Conservation (phyloP, 2,113 vertebrate genomes). For the Artemisiospiza belli region DNA sequence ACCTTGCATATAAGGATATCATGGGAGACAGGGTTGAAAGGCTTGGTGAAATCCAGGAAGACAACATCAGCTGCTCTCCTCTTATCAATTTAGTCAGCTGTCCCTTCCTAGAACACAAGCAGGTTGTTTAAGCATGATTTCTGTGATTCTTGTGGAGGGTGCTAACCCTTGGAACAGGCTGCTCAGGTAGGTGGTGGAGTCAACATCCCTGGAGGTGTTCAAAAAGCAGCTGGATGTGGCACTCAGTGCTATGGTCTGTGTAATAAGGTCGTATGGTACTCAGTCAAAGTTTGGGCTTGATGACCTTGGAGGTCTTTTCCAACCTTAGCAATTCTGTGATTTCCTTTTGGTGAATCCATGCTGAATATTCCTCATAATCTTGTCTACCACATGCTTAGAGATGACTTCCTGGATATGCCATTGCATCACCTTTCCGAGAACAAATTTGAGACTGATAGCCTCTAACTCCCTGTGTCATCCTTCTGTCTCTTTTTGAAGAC, state of each 20-base stretch:
- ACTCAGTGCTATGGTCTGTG: background rate
- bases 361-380: background rate
- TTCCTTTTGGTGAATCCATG: background rate
- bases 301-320: background rate
- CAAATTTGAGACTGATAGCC: too few species aligned
- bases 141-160: background rate
- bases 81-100: background rate
- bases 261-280: too few species aligned
- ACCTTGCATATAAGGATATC: background rate
- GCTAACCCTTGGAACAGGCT: background rate
- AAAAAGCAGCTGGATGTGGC: background rate
- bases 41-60: background rate
- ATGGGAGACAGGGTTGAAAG: too few species aligned
- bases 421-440: background rate
- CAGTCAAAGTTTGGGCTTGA: background rate
- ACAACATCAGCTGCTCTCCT: rapidly evolving
- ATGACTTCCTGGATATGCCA: background rate
- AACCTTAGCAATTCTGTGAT: background rate
- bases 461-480: background rate
- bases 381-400: background rate
- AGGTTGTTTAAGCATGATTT: background rate
- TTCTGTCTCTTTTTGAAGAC: background rate
- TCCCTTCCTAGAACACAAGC: background rate
- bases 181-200: too few species aligned
- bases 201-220: background rate